A percentile compares a stretch with the other conserved stretches of the same genome.
phyloP scores from a whole-genome alignment of 2,797 vertebrate species.

The Euphonia xanthogaster region DNA sequence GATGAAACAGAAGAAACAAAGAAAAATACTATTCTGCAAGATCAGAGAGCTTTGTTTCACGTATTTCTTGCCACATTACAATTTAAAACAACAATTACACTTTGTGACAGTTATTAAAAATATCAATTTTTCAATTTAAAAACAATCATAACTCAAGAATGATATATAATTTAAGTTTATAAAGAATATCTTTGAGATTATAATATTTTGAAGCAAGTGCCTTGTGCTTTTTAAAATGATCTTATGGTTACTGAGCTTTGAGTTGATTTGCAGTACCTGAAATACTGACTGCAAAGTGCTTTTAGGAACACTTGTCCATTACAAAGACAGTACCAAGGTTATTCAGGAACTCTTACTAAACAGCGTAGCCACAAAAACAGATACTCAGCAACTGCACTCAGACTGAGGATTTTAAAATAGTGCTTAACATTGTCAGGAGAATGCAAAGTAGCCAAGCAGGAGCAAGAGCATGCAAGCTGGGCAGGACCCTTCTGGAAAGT shows the following conservation, averaged over 20 bases:
- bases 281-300: not conserved
- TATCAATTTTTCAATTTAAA: not conserved
- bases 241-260: not conserved
- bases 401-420: slow-evolving; percentile 63
- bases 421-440: slow-evolving; percentile 64
- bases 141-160: not conserved
- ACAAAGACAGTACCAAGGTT: slow-evolving; percentile 45
- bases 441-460: slow-evolving; percentile 57
- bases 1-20: not conserved
- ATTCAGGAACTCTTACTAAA: slow-evolving; percentile 22
- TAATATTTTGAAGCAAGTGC: not conserved
- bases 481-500: slow-evolving; percentile 34
- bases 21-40: not conserved
- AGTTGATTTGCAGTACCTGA: not conserved
- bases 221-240: not conserved
- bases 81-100: not conserved
- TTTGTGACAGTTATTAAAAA: not conserved
- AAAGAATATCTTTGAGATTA: not conserved
- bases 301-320: slow-evolving; percentile 41
- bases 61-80: not conserved
- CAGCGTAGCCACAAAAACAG: not conserved
- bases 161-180: not conserved
- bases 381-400: slow-evolving; percentile 64
- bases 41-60: not conserved
- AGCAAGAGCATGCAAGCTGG: slow-evolving; percentile 60